Base-by-base conservation (phyloP, 2,888 invertebrate genomes). In the Lottia gigantea region DNA sequence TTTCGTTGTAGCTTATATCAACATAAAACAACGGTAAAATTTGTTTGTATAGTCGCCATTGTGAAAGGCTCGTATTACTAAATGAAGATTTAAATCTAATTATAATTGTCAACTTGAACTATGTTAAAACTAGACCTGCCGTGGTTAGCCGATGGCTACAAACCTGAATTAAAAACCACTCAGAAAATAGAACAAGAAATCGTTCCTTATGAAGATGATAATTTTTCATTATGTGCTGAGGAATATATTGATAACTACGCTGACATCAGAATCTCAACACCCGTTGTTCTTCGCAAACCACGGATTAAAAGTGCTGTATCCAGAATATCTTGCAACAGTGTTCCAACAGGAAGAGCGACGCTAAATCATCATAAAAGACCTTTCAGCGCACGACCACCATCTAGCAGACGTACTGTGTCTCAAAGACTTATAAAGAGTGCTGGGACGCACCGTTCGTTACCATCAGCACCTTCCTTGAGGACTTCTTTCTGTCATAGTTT, bases 171-270 rank as follows among this genome's bases (percentile, higher is more conserved):
- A 45, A 68, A 75, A n/a, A 76, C 76, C 31, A 66, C 70, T 1
- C 49, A 74, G 6, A 75, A 76, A 68, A 67, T 74, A 25, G 72
- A 72, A 26, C 68, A 74, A 16, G 71, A 68, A 14, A 66, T 80
- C n/a, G 69, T 72, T 12, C 77, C 78, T 11, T 70, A 75, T 15
- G 77, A 77, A 1, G 72, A 74, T 26, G 80, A 80, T 64, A 79
- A 72, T 63, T 80, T 80, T 70, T 70, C 70, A 11, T 70, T 82
- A 12, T 74, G 72, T 19, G 75, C 79, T 6, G 74, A 74, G 4
- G 82, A 82, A 47, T 74, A 75, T 40, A 69, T 68, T n/a, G 63
- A 71, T 19, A 71, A 74, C 6, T 80, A 70, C 67, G 74, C 78
- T 15, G 78, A 74, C 31, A 63, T 75, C 16, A 62, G 71, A 25